Base-by-base conservation (phyloP, 2,113 vertebrate species). In the Mormyrus iriodes region DNA sequence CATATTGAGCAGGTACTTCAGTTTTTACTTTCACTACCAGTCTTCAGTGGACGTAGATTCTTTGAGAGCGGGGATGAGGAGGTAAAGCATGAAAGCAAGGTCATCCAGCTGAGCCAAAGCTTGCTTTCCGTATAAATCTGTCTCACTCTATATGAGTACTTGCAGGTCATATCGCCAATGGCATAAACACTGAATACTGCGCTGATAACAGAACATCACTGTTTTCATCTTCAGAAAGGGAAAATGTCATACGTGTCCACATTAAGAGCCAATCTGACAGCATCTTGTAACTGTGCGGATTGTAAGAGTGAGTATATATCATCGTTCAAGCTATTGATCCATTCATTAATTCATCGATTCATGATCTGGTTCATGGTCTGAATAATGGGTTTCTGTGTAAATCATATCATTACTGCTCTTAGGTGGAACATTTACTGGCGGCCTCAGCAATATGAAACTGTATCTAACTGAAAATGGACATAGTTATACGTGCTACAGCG, bases 401-500 rank as follows among this genome's bases (percentile, higher is more conserved):
- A 31, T 0, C 61, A 35, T 95, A 93, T 90, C 85, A 48, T 1
- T 69, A 91, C 91, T 8, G 21, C 48, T 44, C 87, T 24, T 89
- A 94, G 91, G 48, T 27, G 91, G 93, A 87, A 87, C 19, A 2
- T 97, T 95, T 82, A 6, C 88, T 0, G 95, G 95, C 21, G 13
- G 83, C n/a, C 0, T 95, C 55, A 85, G 55, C 53, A 21, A 93
- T 5, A 51, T 92, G 0, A 93, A 93, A 90, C 90, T 97, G 89
- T 98, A 98, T 65, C 85, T 91, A 86, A 92, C 96, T 0, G 90
- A 53, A 2, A 15, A 91, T 0, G 96, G 96, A 17, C 92, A 89
- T 86, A 97, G 96, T 91, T 98, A 97, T 92, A 96, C 86, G 65
- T 99, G 98, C 90, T 93, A 92, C 49, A 97, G 96, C 49, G 93